Base-by-base conservation (phyloP, 1,140 invertebrate species). In the Scaptomyza pallida region DNA sequence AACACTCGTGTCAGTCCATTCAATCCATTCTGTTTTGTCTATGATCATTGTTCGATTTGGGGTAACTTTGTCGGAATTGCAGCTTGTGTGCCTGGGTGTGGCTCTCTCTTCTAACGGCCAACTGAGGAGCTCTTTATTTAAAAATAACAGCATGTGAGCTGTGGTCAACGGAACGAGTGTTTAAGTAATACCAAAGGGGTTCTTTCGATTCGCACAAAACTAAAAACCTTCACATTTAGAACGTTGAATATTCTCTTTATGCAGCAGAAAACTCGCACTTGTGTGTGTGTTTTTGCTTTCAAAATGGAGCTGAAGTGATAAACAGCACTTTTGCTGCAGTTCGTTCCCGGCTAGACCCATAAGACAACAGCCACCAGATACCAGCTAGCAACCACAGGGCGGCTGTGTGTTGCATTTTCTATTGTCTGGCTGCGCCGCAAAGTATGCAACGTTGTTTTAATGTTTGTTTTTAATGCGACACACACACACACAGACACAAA, bases 361-460 rank as follows among this genome's bases (percentile, higher is more conserved):
- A 67, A 50, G 45, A 59, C 44, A 30, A 17, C 15, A 30, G 23
- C 23, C 23, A 26, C n/a, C 35, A 17, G n/a, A 5, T 8, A 12
- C 37, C 12, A 17, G 8, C 9, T n/a, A n/a, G n/a, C 13, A 30
- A 4, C 5, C 23, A 26, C 23, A 26, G 23, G 23, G 23, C 5
- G 23, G 13, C 47, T 16, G 61, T 45, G 35, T 40, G 26, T 30
- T 12, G 48, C 33, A 15, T n/a, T 40, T 35, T 69, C 61, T 63
- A 55, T 72, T 85, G 75, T 85, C 44, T 65, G 56, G 52, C 64
- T 64, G 26, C 23, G 67, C 80, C 81, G 57, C 81, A 80, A 82
- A 85, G 76, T 73, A 85, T 77, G 80, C 81, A 77, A 70, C 73
- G 77, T 67, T 86, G 67, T 86, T 80, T 79, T 73, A 86, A 85